Evolutionary conservation across 2,113 vertebrate genomes (phyloP).

Genomic region (Chiloscyllium plagiosum): DNA sequence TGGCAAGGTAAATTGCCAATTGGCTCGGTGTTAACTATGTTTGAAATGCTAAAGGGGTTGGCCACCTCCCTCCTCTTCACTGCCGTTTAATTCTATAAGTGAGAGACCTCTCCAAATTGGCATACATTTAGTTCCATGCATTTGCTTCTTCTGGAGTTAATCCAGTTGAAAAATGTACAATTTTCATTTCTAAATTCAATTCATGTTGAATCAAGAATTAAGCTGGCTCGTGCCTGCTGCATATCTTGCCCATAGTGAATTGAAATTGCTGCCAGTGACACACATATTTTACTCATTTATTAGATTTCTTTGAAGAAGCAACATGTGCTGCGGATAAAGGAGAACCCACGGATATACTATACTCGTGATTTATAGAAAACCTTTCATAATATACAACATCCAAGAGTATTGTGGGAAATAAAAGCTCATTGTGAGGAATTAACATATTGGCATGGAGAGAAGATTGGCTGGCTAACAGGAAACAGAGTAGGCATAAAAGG

Average conservation of each 20-base stretch:
- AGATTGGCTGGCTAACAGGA: too few species aligned
- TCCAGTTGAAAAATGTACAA: not conserved
- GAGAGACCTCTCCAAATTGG: not conserved
- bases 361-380: too few species aligned
- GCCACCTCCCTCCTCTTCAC: not conserved
- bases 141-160: not conserved
- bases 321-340: too few species aligned
- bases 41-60: not conserved
- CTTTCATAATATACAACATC: too few species aligned
- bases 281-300: too few species aligned
- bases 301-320: too few species aligned
- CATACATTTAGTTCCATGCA: not conserved
- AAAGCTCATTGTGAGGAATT: too few species aligned
- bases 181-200: not conserved
- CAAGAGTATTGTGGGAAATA: too few species aligned
- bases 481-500: too few species aligned
- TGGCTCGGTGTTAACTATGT: not conserved
- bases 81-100: not conserved
- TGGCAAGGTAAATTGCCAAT: slow-evolving; percentile 75
- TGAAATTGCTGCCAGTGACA: not conserved
- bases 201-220: not conserved
- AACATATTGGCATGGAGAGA: too few species aligned
- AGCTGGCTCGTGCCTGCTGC: not conserved
- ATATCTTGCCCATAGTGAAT: not conserved
- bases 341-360: too few species aligned